Percentiles rank a stretch among this genome's conserved stretches.
These are phyloP conservation scores for Accipiter cooperii DNA, from an alignment of 2,113 vertebrate genomes.

Conservation along the genomic window DNA sequence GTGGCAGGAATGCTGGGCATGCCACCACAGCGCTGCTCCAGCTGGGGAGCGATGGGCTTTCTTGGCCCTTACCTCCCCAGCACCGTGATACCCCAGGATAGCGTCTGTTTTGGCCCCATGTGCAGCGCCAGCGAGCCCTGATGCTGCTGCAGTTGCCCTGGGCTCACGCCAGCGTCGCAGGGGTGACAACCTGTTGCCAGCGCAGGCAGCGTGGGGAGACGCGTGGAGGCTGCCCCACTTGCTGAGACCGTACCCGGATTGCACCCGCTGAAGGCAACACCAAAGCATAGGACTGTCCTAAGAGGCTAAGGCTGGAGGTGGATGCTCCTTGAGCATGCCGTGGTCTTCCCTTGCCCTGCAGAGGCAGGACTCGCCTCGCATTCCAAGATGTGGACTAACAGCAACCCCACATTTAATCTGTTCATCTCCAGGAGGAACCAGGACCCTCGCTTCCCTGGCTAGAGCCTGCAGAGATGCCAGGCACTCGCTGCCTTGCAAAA, in stretches of 20 bases:
- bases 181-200: neutral
- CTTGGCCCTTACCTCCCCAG: neutral
- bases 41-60: neutral
- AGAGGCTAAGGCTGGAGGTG: neutral
- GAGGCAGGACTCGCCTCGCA: accelerated
- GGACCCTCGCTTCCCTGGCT: neutral
- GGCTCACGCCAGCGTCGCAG: accelerated
- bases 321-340: neutral
- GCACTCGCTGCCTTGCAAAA: neutral
- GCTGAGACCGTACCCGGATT: accelerated
- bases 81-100: neutral
- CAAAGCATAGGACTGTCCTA: neutral
- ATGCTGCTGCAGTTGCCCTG: neutral
- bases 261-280: neutral
- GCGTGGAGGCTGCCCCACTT: accelerated
- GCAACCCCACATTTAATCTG: accelerated
- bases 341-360: neutral
- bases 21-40: neutral
- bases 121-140: accelerated
- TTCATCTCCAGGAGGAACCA: neutral
- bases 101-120: accelerated
- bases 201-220: neutral
- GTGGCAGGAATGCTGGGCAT: accelerated
- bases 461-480: neutral
- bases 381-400: neutral